A percentile compares a stretch with the other conserved stretches of the same genome.
Evolutionary conservation across 2,797 vertebrate species (phyloP).

Genomic region (Parauchenoglanis punctatus): DNA sequence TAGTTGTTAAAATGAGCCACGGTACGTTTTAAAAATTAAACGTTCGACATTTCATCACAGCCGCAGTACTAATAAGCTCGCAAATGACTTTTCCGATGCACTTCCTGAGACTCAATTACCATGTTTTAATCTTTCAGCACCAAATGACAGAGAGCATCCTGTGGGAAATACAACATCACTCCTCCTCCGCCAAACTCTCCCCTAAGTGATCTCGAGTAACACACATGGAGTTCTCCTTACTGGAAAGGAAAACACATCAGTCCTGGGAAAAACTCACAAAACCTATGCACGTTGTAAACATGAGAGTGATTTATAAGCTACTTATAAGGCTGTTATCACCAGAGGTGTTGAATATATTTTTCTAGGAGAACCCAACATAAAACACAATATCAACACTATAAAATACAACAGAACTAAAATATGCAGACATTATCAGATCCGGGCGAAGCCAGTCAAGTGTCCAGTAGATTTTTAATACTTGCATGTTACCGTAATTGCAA

Average conservation of each 20-base stretch:
- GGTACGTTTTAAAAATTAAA: neutral
- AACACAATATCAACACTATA: neutral
- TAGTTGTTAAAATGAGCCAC: neutral
- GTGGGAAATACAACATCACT: constrained; percentile 22
- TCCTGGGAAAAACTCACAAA: neutral
- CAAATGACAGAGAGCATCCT: neutral
- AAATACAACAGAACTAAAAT: neutral
- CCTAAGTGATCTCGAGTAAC: constrained; percentile 22
- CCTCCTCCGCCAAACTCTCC: constrained; percentile 14
- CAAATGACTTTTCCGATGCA: constrained; percentile 6
- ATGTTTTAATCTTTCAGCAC: constrained; percentile 3
- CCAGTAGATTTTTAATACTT: neutral
- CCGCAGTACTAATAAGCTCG: neutral
- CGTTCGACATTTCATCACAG: neutral
- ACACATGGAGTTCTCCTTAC: constrained; percentile 18
- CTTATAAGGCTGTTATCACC: neutral
- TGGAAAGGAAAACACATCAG: neutral
- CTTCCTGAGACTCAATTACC: constrained; percentile 12
- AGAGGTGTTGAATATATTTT: neutral
- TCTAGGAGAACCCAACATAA: neutral
- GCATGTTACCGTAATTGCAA: neutral
- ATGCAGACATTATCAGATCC: neutral
- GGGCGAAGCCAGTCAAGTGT: neutral
- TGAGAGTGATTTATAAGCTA: neutral
- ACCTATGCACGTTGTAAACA: neutral